phyloP scores from a whole-genome alignment of 2,888 invertebrate genomes.

The Thumatha senex region DNA sequence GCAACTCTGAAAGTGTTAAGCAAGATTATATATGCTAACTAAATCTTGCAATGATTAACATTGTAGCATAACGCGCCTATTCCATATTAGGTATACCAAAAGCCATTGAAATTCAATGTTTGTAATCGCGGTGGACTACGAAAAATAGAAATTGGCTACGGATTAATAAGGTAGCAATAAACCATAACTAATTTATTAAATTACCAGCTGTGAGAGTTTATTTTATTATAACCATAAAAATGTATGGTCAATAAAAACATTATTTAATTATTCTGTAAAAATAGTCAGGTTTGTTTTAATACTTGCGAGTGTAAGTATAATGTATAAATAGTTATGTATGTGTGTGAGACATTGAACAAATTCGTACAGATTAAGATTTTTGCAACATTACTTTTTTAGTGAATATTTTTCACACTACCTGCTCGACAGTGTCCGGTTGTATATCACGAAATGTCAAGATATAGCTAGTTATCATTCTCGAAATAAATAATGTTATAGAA shows the following conservation, averaged over 20 bases:
- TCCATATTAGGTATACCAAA: slow-evolving; percentile 41
- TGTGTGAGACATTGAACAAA: too few species aligned
- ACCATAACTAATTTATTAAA: slow-evolving; percentile 26
- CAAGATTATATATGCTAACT: slow-evolving; percentile 56
- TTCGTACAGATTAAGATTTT: too few species aligned
- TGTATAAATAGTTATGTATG: too few species aligned
- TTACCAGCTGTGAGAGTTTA: slow-evolving; percentile 3
- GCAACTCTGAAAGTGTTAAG: slow-evolving; percentile 66
- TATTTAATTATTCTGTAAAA: neutral
- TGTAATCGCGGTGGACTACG: slow-evolving; percentile 52
- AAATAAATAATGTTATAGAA: too few species aligned
- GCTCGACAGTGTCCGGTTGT: too few species aligned
- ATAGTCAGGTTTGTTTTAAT: neutral
- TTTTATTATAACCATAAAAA: neutral
- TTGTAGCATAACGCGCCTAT: slow-evolving; percentile 48
- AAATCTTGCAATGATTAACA: slow-evolving; percentile 51
- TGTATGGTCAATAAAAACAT: neutral
- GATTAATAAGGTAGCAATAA: slow-evolving; percentile 27
- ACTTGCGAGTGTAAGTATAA: too few species aligned
- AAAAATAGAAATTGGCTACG: slow-evolving; percentile 49
- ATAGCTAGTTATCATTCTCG: too few species aligned
- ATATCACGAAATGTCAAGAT: too few species aligned
- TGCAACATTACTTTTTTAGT: too few species aligned
- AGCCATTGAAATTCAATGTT: slow-evolving; percentile 48
- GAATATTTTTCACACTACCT: too few species aligned